Conservation (phyloP, 2,797 vertebrate species). For the Acropternis orthonyx region DNA sequence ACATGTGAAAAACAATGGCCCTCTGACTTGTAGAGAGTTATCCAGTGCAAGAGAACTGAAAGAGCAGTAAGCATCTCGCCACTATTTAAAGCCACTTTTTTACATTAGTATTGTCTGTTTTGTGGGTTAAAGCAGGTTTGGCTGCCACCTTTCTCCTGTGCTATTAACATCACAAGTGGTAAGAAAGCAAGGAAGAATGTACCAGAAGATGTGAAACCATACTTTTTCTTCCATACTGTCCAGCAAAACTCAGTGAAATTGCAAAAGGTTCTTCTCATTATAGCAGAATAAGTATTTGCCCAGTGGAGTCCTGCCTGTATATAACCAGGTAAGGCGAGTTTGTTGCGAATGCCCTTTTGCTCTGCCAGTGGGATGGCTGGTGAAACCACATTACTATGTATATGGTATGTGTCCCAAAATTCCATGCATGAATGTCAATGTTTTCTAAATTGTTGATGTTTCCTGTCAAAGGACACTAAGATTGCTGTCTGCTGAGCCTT, state of each 20-base stretch:
- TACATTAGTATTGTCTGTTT: neutral
- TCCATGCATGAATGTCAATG: accelerated
- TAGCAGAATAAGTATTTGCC: neutral
- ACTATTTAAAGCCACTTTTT: neutral
- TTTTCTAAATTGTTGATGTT: neutral
- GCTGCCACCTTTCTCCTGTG: neutral
- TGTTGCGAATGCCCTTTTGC: neutral
- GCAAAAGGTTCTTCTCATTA: neutral
- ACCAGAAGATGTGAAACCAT: neutral
- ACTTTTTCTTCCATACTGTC: neutral
- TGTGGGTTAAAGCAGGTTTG: neutral
- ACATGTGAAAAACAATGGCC: neutral
- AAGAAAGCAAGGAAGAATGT: neutral
- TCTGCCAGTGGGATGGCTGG: neutral
- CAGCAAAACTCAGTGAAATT: neutral
- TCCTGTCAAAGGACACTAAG: neutral
- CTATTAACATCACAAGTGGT: neutral
- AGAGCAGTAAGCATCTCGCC: neutral
- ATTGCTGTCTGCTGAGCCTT: neutral
- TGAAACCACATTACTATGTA: accelerated
- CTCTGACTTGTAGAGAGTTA: neutral
- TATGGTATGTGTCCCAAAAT: neutral
- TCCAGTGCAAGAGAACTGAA: neutral
- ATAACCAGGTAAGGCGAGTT: neutral
- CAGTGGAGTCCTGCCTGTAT: neutral